These are phyloP conservation scores for Patella pellucida DNA, from an alignment of 2,888 invertebrate genomes.

Conservation along the genomic window DNA sequence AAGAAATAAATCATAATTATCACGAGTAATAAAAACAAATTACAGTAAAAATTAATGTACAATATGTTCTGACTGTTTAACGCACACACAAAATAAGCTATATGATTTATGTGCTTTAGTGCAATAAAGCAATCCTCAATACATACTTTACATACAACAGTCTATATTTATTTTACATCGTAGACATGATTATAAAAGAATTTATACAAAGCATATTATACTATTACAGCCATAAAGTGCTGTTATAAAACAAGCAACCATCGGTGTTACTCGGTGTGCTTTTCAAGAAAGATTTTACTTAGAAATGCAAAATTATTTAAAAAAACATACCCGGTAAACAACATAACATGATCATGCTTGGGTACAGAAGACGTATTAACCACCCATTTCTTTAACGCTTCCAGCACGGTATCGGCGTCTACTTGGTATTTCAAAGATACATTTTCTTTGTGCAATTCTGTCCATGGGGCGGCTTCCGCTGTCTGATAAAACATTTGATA, in stretches of 20 bases:
- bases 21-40: no score
- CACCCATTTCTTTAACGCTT: slow-evolving; percentile 41
- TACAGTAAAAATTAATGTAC: no score
- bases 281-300: no score
- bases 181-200: no score
- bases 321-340: slow-evolving; percentile 49
- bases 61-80: neutral
- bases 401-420: slow-evolving; percentile 41
- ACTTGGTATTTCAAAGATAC: slow-evolving; percentile 22
- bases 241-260: no score
- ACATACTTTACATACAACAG: no score
- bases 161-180: no score
- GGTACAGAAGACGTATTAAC: slow-evolving; percentile 38
- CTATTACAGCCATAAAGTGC: no score
- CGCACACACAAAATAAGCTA: neutral
- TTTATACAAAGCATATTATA: no score
- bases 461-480: slow-evolving; percentile 36
- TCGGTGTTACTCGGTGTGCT: no score
- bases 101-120: neutral
- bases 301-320: no score
- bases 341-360: slow-evolving; percentile 47
- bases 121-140: neutral
- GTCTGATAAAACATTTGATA: slow-evolving; percentile 26
- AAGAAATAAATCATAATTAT: no score
- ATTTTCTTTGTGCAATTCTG: slow-evolving; percentile 31